A percentile compares a stretch with the other conserved stretches of the same genome.
Conservation (phyloP, 2,113 vertebrate species). For the Nibea coibor region DNA sequence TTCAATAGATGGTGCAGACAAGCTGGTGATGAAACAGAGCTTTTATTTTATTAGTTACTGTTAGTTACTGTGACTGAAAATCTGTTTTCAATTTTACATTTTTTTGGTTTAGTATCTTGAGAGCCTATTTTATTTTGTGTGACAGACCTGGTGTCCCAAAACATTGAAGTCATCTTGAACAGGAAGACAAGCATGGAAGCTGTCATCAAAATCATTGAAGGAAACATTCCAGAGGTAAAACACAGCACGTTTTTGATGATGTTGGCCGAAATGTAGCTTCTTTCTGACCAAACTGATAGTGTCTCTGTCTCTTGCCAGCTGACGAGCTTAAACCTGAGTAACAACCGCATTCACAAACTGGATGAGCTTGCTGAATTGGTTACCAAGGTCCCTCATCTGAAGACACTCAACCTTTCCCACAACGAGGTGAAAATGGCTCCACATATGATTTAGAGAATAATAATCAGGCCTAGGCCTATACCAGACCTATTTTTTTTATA, state of each 20-base stretch:
- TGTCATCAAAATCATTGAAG: constrained; percentile 89
- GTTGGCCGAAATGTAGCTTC: background rate
- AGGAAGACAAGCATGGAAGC: constrained; percentile 86
- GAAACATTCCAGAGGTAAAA: constrained; percentile 92
- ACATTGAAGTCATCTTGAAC: constrained; percentile 87
- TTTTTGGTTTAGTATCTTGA: background rate
- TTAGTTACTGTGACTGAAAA: background rate
- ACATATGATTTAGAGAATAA: background rate
- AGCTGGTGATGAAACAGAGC: background rate
- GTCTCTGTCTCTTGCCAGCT: constrained; percentile 76
- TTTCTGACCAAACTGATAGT: background rate
- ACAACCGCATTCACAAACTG: constrained; percentile 88
- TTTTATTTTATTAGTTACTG: background rate
- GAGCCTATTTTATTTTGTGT: background rate
- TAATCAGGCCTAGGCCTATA: background rate
- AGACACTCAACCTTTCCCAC: constrained; percentile 89
- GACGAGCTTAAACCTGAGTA: constrained; percentile 87
- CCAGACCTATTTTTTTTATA: background rate
- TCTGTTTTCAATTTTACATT: background rate
- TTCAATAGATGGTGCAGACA: background rate
- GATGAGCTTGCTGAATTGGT: constrained; percentile 86
- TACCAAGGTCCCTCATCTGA: constrained; percentile 86
- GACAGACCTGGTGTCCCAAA: constrained; percentile 87
- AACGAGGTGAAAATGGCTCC: constrained; percentile 84
- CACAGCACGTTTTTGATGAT: background rate